Conservation (phyloP, 2,888 invertebrate species). For the Drosophila silvestris region DNA sequence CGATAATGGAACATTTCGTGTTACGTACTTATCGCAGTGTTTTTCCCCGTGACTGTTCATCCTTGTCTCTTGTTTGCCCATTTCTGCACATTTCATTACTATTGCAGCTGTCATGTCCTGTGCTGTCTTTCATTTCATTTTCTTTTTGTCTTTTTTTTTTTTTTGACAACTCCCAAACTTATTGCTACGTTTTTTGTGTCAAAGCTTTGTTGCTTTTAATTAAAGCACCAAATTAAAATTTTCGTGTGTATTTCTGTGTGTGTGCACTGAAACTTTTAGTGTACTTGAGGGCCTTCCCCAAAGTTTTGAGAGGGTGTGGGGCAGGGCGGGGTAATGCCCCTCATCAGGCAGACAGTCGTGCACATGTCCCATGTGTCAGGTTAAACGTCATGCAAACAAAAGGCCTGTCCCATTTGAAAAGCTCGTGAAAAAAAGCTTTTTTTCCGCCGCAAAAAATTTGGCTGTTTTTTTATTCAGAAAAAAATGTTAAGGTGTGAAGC, state of each 20-base stretch:
- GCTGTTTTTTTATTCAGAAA: constrained; percentile 16
- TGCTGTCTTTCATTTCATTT: not conserved
- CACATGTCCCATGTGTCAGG: constrained; percentile 75
- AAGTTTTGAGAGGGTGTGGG: too few species aligned
- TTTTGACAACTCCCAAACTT: constrained; percentile 21
- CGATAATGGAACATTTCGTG: not conserved
- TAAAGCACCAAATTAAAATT: constrained; percentile 73
- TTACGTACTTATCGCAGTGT: not conserved
- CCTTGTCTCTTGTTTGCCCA: constrained; percentile 2
- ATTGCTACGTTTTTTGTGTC: constrained; percentile 46
- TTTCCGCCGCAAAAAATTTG: constrained; percentile 73
- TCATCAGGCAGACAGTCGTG: constrained; percentile 42
- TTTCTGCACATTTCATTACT: constrained; percentile 31
- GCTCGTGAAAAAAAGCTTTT: constrained; percentile 68
- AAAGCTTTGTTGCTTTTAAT: constrained; percentile 72
- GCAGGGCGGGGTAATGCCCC: not conserved
- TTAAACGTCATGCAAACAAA: constrained; percentile 77
- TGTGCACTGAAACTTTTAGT: constrained; percentile 52
- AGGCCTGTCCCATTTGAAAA: constrained; percentile 60
- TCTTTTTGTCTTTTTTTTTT: not conserved
- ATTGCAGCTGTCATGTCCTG: constrained; percentile 15
- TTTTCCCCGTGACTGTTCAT: not conserved
- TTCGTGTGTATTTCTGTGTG: constrained; percentile 36
- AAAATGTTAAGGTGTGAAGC: constrained; percentile 61
- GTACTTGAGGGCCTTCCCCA: constrained; percentile 15